Evolutionary conservation across 2,113 vertebrate genomes (phyloP), one percentile per base, ranked within the genome.

Genomic region (Furnarius figulus): DNA sequence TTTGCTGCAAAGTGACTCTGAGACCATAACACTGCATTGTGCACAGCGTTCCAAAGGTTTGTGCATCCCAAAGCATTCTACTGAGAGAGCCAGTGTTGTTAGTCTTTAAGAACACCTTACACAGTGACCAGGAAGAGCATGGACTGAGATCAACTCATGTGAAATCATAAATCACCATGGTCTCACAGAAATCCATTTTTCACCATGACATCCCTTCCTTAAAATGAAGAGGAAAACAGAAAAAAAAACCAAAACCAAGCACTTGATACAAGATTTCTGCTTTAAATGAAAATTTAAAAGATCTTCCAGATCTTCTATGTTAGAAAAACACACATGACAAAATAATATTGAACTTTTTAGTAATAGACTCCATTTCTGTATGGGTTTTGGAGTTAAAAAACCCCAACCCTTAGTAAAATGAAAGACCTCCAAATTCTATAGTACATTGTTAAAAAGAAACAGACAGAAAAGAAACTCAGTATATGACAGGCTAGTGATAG

Each of bases 191-290:
- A 85, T 39, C 11, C 37, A 50, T 55, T 8, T 28, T 80, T 63
- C 55, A 80, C 39, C 21, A 21, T 16, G 33, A 68, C n/a, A 83
- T 40, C 10, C 40, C 40, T 53, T n/a, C 8, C 37, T 50, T 42
- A 74, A 85, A 90, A 92, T 28, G 14, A 74, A 79, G 30, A 3
- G 3, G 4, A 17, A 27, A 56, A 73, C 7, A 7, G 9, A 40
- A 22, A 30, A 12, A 2, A 19, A 31, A n/a, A 4, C n/a, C 33
- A 59, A 2, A 20, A 23, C 25, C 50, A 28, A 28, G 0, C 14
- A 56, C 42, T 46, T 22, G 6, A 19, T 49, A 4, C 5, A 94
- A 68, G 27, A 78, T 73, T 91, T 75, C 50, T 81, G 27, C 50
- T 89, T 87, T 79, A 91, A 96, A 72, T 1, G 1, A 67, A 76